Evolutionary conservation across 2,797 vertebrate species (phyloP).

Genomic region (Amniataba percoides): DNA sequence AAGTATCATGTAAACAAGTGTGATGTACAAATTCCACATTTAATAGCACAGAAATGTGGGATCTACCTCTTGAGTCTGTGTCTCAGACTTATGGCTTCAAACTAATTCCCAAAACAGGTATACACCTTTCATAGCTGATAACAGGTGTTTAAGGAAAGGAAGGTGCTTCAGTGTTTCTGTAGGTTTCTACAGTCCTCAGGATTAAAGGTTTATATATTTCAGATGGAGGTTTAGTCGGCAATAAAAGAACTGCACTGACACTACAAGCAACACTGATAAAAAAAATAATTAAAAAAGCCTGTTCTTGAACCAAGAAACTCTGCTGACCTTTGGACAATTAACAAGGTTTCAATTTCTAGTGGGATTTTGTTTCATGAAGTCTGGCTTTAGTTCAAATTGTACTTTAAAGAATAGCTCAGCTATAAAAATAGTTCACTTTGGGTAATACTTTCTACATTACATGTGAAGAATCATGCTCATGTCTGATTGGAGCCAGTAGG

Average conservation of each 20-base stretch:
- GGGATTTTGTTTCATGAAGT: not conserved
- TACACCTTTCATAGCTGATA: conserved; percentile 42
- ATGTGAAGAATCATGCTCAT: not conserved
- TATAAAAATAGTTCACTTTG: no score
- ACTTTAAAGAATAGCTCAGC: not conserved
- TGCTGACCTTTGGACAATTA: not conserved
- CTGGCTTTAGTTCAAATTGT: not conserved
- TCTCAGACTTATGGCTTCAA: conserved; percentile 74
- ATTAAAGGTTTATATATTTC: conserved; percentile 15
- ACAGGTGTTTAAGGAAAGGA: not conserved
- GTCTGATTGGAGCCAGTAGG: not conserved
- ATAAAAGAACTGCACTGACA: conserved; percentile 12
- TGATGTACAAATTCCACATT: conserved; percentile 27
- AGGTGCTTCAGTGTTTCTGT: conserved; percentile 10
- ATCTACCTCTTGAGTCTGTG: conserved; percentile 34
- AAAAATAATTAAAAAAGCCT: not conserved
- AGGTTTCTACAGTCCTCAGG: conserved; percentile 14
- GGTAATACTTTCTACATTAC: not conserved
- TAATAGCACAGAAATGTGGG: conserved; percentile 47
- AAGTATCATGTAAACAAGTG: conserved; percentile 71
- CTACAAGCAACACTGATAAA: conserved; percentile 20
- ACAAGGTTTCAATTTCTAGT: not conserved
- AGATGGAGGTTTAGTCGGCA: conserved; percentile 16
- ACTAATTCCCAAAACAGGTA: conserved; percentile 39
- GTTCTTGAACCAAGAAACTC: not conserved